Base-by-base conservation (phyloP, 2,797 vertebrate species). In the Gambelia wislizenii region DNA sequence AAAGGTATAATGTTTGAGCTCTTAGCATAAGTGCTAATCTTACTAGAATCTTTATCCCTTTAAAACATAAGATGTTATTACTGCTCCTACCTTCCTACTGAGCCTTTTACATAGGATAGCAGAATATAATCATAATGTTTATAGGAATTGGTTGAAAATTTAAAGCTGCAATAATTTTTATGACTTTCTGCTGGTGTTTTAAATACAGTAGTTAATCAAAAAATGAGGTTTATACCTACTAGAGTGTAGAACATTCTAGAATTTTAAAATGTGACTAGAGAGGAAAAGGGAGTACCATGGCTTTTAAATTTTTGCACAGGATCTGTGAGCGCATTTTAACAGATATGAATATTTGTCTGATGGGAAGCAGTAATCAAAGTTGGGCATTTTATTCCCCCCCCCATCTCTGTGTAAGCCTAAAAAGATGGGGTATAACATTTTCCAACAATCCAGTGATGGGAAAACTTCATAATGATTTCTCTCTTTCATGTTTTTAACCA, bases 141-240 rank as follows among this genome's bases (percentile, higher is more conserved):
- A 89, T 20, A 91, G 8, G 93, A 94, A 91, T 86, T 7, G 86
- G 52, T 85, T 91, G 10, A 92, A 95, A 95, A 90, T 93, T 93
- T 96, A 94, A 94, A 89, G 25, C 6, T 86, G 18, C 16, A 89
- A 87, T 94, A 89, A 87, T 93, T 94, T 94, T 91, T 82, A 87
- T 93, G 12, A 87, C 42, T 92, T 94, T 74, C 69, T 72, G 69
- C n/a, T 72, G 64, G 14, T 85, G 30, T 93, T 95, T 94, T 92
- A 91, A 94, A 90, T 44, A 75, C 2, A 86, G 49, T 30, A 94
- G 83, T 92, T 95, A 91, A 92, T 95, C 78, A 85, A 89, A 70
- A 94, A 95, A 91, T 87, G 33, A 94, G 18, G n/a, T 90, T 87
- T 36, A 86, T 69, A 92, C 89, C 61, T 79, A 39, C 69, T 39